A percentile compares a stretch with the other conserved stretches of the same genome.
phyloP scores from a whole-genome alignment of 2,888 invertebrate species.

The Smittia sp. region DNA sequence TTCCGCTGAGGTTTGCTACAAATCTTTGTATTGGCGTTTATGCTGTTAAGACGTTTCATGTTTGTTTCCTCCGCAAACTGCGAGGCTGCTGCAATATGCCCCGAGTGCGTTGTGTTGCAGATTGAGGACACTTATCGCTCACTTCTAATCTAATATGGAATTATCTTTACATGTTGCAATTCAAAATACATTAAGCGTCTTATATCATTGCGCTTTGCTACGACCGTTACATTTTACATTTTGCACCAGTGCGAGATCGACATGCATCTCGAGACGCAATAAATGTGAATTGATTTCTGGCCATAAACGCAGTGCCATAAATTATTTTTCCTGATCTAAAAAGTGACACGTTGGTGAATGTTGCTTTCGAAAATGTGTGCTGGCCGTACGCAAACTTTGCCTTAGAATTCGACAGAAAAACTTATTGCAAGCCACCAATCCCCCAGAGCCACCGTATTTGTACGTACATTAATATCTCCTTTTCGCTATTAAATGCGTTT shows the following conservation, averaged over 20 bases:
- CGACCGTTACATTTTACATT: slow-evolving; percentile 12
- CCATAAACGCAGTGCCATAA: slow-evolving; percentile 27
- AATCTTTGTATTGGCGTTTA: too few species aligned
- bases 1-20: too few species aligned
- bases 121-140: slow-evolving; percentile 35
- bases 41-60: too few species aligned
- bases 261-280: slow-evolving; percentile 9
- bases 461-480: slow-evolving; percentile 20
- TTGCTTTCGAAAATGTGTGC: not conserved
- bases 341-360: slow-evolving; percentile 38
- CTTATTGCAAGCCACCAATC: slow-evolving; percentile 15
- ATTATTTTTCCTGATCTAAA: slow-evolving; percentile 21
- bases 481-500: slow-evolving; percentile 32
- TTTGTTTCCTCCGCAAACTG: too few species aligned
- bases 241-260: not conserved
- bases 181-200: slow-evolving; percentile 25
- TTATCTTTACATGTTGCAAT: slow-evolving; percentile 27
- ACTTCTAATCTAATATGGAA: slow-evolving; percentile 35
- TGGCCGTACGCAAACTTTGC: not conserved
- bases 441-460: slow-evolving; percentile 24
- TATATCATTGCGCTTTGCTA: slow-evolving; percentile 12
- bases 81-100: not conserved
- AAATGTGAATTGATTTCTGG: not conserved
- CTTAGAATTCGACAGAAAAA: slow-evolving; percentile 22
- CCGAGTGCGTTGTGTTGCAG: not conserved